phyloP scores from a whole-genome alignment of 1,140 invertebrate species.

The Homalodisca vitripennis region DNA sequence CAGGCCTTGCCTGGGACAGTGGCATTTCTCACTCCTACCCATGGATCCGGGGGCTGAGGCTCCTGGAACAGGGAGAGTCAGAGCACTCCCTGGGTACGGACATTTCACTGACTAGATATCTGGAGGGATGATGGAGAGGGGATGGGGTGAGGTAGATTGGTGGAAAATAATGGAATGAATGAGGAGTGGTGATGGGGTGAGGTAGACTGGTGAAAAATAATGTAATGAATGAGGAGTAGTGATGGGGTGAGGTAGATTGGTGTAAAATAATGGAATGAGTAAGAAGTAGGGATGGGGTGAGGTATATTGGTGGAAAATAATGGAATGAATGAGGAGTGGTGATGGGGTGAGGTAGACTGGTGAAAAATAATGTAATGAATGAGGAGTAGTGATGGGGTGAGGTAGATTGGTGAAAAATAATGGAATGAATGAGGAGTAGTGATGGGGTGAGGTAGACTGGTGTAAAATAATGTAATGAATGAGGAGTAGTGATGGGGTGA shows the following conservation, averaged over 20 bases:
- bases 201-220: neutral
- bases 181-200: neutral
- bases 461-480: too few relatives aligned
- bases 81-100: neutral
- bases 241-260: neutral
- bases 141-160: neutral
- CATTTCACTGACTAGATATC: neutral
- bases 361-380: too few relatives aligned
- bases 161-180: neutral
- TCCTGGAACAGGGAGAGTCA: neutral
- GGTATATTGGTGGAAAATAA: too few relatives aligned
- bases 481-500: too few relatives aligned
- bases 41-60: conserved; percentile 3
- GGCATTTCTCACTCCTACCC: conserved; percentile 36
- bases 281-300: too few relatives aligned
- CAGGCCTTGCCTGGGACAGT: conserved; percentile 28
- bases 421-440: too few relatives aligned
- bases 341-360: too few relatives aligned
- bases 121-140: neutral
- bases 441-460: too few relatives aligned
- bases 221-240: neutral
- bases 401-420: too few relatives aligned
- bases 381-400: too few relatives aligned
- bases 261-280: too few relatives aligned
- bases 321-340: too few relatives aligned